Conservation (phyloP, 2,113 vertebrate genomes). For the Arenaria interpres region DNA sequence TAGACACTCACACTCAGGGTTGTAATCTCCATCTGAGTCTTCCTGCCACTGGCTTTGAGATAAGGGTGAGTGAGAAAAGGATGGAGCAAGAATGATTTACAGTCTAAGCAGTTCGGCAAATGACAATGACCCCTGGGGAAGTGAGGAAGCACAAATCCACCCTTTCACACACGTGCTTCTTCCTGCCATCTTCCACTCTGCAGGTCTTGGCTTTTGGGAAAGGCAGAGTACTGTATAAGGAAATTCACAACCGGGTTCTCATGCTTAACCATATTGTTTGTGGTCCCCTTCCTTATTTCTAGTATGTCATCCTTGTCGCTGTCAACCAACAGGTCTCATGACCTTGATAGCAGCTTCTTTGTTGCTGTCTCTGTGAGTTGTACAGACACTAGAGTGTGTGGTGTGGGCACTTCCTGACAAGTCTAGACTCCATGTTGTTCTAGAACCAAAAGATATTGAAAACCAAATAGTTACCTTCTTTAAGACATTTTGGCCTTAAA, state of each 20-base stretch:
- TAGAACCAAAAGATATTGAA: neutral
- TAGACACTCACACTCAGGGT: neutral
- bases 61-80: neutral
- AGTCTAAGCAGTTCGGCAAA: neutral
- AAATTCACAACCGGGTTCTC: neutral
- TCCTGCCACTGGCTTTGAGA: neutral
- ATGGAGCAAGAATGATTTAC: neutral
- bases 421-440: neutral
- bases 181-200: neutral
- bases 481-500: neutral
- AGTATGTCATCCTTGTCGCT: neutral
- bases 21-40: neutral
- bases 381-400: neutral
- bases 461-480: neutral
- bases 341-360: neutral
- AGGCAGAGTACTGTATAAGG: neutral
- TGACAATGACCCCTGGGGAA: fast-evolving
- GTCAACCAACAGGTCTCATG: neutral
- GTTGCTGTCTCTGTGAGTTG: neutral
- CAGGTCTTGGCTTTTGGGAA: neutral
- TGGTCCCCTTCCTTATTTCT: neutral
- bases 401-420: neutral
- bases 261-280: neutral
- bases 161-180: neutral
- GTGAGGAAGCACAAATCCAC: neutral